Percentiles rank a stretch among this genome's conserved stretches.
phyloP scores from a whole-genome alignment of 2,797 vertebrate genomes.

The Liasis olivaceus region DNA sequence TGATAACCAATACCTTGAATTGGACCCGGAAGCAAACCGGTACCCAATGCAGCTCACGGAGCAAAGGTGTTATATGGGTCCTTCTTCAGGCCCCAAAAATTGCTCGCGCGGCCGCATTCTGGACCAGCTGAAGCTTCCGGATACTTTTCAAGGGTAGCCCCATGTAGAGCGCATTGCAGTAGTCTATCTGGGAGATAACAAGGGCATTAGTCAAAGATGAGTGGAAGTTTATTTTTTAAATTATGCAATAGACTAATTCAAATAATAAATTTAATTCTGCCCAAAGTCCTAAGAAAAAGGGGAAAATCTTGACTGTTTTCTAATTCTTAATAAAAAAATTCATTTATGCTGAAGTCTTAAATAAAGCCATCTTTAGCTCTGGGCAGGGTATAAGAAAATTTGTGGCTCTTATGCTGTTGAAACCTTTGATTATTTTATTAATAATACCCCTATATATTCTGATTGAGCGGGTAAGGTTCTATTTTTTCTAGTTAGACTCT shows the following conservation, averaged over 20 bases:
- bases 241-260: constrained; percentile 29
- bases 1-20: too few relatives aligned
- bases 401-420: constrained; percentile 52
- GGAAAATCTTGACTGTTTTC: constrained; percentile 45
- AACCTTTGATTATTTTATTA: constrained; percentile 53
- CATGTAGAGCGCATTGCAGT: too few relatives aligned
- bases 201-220: background rate
- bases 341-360: constrained; percentile 56
- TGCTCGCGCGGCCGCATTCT: too few relatives aligned
- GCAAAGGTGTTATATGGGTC: too few relatives aligned
- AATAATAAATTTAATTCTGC: constrained; percentile 29
- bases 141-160: too few relatives aligned
- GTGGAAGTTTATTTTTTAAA: constrained; percentile 6
- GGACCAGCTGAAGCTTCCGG: too few relatives aligned
- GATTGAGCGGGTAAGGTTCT: constrained; percentile 29
- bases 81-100: too few relatives aligned
- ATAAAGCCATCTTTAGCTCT: constrained; percentile 41
- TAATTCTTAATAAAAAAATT: constrained; percentile 35
- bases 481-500: constrained; percentile 20
- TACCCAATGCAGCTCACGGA: too few relatives aligned
- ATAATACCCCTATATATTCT: constrained; percentile 39
- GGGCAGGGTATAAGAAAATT: constrained; percentile 43
- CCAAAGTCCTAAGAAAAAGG: constrained; percentile 30
- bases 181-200: too few relatives aligned
- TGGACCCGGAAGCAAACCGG: too few relatives aligned